Percentiles rank a stretch among this genome's conserved stretches.
Conservation (phyloP, 2,797 vertebrate species). For the Scarus forsteni region DNA sequence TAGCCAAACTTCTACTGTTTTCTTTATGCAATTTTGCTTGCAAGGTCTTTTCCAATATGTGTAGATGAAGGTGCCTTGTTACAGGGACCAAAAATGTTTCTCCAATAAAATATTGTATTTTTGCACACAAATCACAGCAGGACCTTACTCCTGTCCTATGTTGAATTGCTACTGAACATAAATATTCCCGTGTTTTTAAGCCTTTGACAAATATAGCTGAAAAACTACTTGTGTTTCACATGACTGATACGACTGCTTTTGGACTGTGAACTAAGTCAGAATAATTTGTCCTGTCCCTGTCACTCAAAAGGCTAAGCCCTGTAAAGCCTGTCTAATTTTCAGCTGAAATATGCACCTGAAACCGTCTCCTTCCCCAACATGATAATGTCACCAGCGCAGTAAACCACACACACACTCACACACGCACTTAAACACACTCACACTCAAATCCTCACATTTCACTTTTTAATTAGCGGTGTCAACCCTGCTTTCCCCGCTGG, state of each 20-base stretch:
- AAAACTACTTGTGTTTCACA: not conserved
- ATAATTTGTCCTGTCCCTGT: constrained; percentile 17
- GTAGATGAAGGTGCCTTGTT: not conserved
- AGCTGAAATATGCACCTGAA: not conserved
- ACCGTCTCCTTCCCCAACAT: constrained; percentile 1
- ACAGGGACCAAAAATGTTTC: too few species aligned
- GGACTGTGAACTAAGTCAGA: constrained; percentile 8
- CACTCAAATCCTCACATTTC: not conserved
- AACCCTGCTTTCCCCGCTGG: constrained; percentile 29
- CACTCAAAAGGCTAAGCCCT: constrained; percentile 5
- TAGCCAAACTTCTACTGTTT: not conserved
- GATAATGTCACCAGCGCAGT: constrained; percentile 6
- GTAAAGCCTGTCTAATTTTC: not conserved
- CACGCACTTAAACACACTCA: not conserved
- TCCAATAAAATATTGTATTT: too few species aligned
- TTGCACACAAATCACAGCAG: not conserved
- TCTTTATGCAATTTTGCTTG: not conserved
- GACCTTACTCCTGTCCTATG: too few species aligned
- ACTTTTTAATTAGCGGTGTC: constrained; percentile 50
- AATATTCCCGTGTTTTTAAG: not conserved
- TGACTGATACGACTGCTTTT: not conserved
- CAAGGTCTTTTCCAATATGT: not conserved
- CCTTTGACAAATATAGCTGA: not conserved
- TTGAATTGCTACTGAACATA: not conserved
- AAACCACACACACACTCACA: constrained; percentile 1